These are phyloP conservation scores for Pentalonia nigronervosa DNA, from an alignment of 1,140 invertebrate species.

Conservation along the genomic window DNA sequence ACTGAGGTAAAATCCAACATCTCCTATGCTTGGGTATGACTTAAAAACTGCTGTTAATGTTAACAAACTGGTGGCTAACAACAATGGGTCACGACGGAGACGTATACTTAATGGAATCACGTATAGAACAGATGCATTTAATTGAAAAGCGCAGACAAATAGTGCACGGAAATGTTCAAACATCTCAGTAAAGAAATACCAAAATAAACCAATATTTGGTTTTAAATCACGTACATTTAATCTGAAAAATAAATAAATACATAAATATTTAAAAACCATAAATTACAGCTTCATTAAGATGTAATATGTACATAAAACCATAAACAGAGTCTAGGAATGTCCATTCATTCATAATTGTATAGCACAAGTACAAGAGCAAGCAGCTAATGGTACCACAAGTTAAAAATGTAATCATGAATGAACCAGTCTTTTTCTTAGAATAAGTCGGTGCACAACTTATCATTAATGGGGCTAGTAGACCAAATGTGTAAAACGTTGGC, in stretches of 20 bases:
- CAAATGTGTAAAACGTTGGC: constrained; percentile 86
- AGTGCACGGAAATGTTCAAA: constrained; percentile 97
- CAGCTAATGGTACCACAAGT: constrained; percentile 15
- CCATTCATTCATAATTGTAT: constrained; percentile 67
- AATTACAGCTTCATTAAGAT: not conserved
- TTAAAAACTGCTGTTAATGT: constrained; percentile 91
- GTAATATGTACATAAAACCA: constrained; percentile 79
- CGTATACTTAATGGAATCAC: constrained; percentile 86
- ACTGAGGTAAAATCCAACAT: constrained; percentile 91
- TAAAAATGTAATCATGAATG: constrained; percentile 65
- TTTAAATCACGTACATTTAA: constrained; percentile 89
- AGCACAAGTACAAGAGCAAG: constrained; percentile 58
- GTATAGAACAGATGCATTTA: constrained; percentile 91
- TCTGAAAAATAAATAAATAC: constrained; percentile 66
- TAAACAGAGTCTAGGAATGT: constrained; percentile 80
- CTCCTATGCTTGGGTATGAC: constrained; percentile 94
- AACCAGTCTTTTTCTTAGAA: constrained; percentile 65
- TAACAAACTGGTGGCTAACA: constrained; percentile 85
- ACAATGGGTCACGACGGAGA: constrained; percentile 84
- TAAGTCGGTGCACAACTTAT: constrained; percentile 59
- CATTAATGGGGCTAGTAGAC: constrained; percentile 80
- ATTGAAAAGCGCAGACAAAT: constrained; percentile 96
- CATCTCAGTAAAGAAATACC: constrained; percentile 99
- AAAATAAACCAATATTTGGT: constrained; percentile 97
- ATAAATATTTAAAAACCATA: not conserved